Percentiles rank a stretch among this genome's conserved stretches.
Evolutionary conservation across 2,888 invertebrate species (phyloP).

Genomic region (Athalia circularis): DNA sequence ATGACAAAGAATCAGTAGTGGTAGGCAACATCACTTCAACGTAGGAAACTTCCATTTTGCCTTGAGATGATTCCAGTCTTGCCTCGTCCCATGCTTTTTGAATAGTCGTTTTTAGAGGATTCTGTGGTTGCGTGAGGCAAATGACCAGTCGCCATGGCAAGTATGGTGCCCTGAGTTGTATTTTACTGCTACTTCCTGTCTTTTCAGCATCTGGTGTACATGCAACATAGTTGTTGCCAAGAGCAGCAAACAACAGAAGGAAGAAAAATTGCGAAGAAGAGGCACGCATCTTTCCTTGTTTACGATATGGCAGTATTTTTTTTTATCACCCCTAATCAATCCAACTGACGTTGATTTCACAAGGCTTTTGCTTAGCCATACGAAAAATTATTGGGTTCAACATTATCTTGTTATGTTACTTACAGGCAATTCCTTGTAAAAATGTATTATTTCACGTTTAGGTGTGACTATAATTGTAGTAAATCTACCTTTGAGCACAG

Average conservation of each 20-base stretch:
- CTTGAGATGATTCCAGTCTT: conserved; percentile 66
- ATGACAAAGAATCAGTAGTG: conserved; percentile 63
- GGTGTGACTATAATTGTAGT: conserved; percentile 4
- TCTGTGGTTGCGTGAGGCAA: conserved; percentile 67
- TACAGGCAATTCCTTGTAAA: conserved; percentile 32
- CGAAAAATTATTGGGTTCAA: conserved; percentile 34
- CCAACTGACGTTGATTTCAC: conserved; percentile 36
- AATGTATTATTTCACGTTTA: conserved; percentile 13
- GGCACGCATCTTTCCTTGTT: conserved; percentile 63
- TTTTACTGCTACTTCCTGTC: conserved; percentile 61
- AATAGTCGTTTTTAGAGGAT: conserved; percentile 64
- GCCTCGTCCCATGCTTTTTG: conserved; percentile 71
- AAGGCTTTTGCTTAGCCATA: conserved; percentile 37
- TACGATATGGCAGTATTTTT: conserved; percentile 4
- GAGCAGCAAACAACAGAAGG: conserved; percentile 60
- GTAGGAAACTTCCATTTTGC: conserved; percentile 68
- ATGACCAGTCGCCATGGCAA: conserved; percentile 69
- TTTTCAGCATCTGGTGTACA: conserved; percentile 61
- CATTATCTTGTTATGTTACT: conserved; percentile 35
- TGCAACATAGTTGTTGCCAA: conserved; percentile 55
- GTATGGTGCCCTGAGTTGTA: conserved; percentile 55
- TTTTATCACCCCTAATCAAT: conserved; percentile 29
- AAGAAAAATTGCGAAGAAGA: conserved; percentile 58
- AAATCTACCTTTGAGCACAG: conserved; percentile 61
- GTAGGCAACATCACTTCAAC: conserved; percentile 65